Evolutionary conservation across 2,113 vertebrate genomes (phyloP).

Genomic region (Alexandromys fortis): DNA sequence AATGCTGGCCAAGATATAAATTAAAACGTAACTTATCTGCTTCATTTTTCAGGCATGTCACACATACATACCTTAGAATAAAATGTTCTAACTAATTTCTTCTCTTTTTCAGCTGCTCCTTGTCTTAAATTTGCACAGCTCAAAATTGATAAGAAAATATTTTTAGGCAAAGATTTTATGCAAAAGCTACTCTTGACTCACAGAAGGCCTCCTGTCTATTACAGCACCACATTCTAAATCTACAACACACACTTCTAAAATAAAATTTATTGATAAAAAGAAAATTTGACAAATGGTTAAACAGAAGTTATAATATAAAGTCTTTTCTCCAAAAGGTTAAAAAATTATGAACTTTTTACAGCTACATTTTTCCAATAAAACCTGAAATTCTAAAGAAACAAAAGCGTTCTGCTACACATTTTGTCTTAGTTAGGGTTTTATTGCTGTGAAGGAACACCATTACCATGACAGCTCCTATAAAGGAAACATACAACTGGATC

Average conservation of each 20-base stretch:
- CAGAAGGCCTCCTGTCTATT: neutral
- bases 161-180: slow-evolving; percentile 2
- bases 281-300: neutral
- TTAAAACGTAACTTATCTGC: neutral
- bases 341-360: neutral
- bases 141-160: neutral
- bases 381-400: slow-evolving; percentile 34
- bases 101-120: neutral
- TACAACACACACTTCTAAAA: neutral
- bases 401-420: neutral
- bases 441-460: neutral
- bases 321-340: neutral
- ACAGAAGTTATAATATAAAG: neutral
- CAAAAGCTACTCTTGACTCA: neutral
- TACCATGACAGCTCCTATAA: neutral
- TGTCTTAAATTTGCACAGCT: neutral
- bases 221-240: neutral
- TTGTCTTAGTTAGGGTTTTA: neutral
- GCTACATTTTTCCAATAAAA: neutral
- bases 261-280: neutral
- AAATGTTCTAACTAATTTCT: neutral
- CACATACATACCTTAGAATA: neutral
- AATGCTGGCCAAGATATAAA: neutral
- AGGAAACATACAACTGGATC: neutral
- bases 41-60: slow-evolving; percentile 1